Base-by-base conservation (phyloP, 2,888 invertebrate genomes). In the Leistus spinibarbis region DNA sequence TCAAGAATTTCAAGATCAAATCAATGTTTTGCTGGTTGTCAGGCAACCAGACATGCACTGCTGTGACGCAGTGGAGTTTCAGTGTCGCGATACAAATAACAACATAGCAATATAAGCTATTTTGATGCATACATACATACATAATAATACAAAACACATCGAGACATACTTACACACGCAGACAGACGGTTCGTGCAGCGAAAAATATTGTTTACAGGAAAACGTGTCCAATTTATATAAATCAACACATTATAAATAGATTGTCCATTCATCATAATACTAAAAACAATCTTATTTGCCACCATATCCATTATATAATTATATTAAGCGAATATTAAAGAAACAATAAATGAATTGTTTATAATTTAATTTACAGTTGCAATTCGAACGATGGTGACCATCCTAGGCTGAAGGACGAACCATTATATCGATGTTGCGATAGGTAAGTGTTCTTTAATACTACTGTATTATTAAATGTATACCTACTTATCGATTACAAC, bases 321-420 rank as follows among this genome's bases (percentile, higher is more conserved):
- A 40, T 13, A 40, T 2, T 10, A 40, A 2, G 40, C 40, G 13
- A 40, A 40, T 40, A 40, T 13, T 40, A 2, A 13, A 10, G 40
- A 3, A 40, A 7, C 13, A 40, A 40, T 40, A 40, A 40, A 40
- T 40, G 3, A 40, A 40, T 40, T 71, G 54, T 70, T 56, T 53
- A 20, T 66, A 16, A n/a, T 54, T 23, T 77, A 81, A 80, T 78
- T 87, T 88, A 7, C 86, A 89, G 89, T 78, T 88, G 87, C 81
- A 88, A 87, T 80, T 85, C 88, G 1, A 88, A 86, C 81, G 89
- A 89, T 64, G 75, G 69, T 80, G 88, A 87, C 19, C 86, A 86
- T 79, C 85, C 86, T 0, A 86, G 88, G 57, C 79, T 83, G 74
- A 86, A 84, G 24, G 87, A 87, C 71, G 85, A 85, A 75, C 80